phyloP scores from a whole-genome alignment of 1,140 invertebrate species.

The Scaptomyza pallida region DNA sequence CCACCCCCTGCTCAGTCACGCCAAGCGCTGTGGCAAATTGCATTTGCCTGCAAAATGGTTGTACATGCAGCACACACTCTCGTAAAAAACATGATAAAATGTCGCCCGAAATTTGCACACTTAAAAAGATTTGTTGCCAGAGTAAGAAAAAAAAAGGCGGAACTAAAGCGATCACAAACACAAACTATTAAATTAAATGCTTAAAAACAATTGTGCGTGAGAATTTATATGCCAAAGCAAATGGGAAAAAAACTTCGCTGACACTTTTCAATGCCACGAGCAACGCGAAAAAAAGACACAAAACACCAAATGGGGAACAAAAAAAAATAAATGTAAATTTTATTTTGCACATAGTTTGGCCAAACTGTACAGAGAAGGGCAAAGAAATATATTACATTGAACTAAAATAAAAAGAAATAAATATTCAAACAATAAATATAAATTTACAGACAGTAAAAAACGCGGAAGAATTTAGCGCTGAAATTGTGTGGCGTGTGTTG shows the following conservation, averaged over 20 bases:
- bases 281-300: too few species aligned
- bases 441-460: too few species aligned
- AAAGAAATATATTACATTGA: slow-evolving; percentile 6
- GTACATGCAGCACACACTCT: slow-evolving; percentile 20
- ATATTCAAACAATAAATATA: background rate
- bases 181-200: slow-evolving; percentile 62
- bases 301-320: too few species aligned
- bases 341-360: background rate
- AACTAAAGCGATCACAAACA: slow-evolving; percentile 9
- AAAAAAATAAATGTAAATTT: background rate
- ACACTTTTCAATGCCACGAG: background rate
- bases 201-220: slow-evolving; percentile 55
- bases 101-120: slow-evolving; percentile 34
- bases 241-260: slow-evolving; percentile 4
- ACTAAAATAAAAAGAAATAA: background rate
- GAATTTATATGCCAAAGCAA: slow-evolving; percentile 42
- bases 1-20: background rate
- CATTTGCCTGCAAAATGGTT: slow-evolving; percentile 54
- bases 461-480: too few species aligned
- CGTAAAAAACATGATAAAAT: slow-evolving; percentile 36
- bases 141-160: background rate
- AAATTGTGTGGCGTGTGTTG: too few species aligned
- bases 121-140: slow-evolving; percentile 47
- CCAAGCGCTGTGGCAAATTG: slow-evolving; percentile 41
- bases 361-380: slow-evolving; percentile 8